Conservation (phyloP, 2,888 invertebrate genomes). For the Sesia bembeciformis region DNA sequence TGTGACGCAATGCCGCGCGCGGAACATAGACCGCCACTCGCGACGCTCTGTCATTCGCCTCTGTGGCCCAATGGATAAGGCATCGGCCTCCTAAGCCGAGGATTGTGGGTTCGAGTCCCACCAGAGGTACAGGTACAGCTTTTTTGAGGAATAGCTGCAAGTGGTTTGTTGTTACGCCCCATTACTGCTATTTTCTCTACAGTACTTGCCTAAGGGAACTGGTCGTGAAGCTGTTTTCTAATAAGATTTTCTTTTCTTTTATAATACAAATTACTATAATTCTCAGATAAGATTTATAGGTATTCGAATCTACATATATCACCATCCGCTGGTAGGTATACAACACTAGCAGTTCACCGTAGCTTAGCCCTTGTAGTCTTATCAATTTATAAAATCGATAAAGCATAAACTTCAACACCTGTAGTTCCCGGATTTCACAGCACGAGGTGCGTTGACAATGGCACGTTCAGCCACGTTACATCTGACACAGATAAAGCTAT, state of each 20-base stretch:
- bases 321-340: too few relatives aligned
- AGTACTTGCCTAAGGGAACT: too few relatives aligned
- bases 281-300: too few relatives aligned
- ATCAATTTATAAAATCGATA: too few relatives aligned
- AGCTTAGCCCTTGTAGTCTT: too few relatives aligned
- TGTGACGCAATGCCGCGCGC: conserved; percentile 34
- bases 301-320: too few relatives aligned
- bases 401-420: conserved; percentile 24
- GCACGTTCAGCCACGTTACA: conserved; percentile 20
- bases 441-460: conserved; percentile 5
- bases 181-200: too few relatives aligned
- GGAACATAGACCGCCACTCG: conserved; percentile 77
- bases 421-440: conserved; percentile 41
- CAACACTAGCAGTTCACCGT: too few relatives aligned
- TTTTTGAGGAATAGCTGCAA: conserved; percentile 27
- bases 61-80: conserved; percentile 90
- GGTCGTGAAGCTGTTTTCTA: too few relatives aligned
- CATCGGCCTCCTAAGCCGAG: conserved; percentile 90
- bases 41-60: conserved; percentile 87
- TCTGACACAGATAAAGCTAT: conserved; percentile 57
- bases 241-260: too few relatives aligned
- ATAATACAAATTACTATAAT: too few relatives aligned
- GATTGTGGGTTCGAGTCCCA: conserved; percentile 91
- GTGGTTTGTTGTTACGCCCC: too few relatives aligned
- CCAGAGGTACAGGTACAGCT: conserved; percentile 78